phyloP scores from a whole-genome alignment of 2,888 invertebrate genomes.

The Phortica magna region DNA sequence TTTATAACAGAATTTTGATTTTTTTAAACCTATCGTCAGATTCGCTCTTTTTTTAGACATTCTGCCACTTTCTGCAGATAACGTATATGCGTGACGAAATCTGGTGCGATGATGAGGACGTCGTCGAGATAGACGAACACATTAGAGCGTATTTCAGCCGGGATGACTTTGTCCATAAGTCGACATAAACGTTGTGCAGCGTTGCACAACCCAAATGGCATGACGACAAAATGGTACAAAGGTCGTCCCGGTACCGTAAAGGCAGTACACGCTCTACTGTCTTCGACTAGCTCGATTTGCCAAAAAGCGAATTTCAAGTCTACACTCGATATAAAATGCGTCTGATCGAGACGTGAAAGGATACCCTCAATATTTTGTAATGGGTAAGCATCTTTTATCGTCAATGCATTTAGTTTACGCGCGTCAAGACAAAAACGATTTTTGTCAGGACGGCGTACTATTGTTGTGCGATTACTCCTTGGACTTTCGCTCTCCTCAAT shows the following conservation, averaged over 20 bases:
- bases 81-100: slow-evolving; percentile 32
- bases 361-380: slow-evolving; percentile 32
- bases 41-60: slow-evolving; percentile 34
- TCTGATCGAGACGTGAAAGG: slow-evolving; percentile 32
- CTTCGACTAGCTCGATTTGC: slow-evolving; percentile 31
- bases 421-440: slow-evolving; percentile 43
- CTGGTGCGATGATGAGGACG: slow-evolving; percentile 36
- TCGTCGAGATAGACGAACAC: slow-evolving; percentile 47
- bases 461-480: slow-evolving; percentile 34
- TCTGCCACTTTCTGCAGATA: slow-evolving; percentile 32
- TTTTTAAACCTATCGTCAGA: slow-evolving; percentile 36
- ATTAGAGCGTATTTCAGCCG: slow-evolving; percentile 28
- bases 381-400: slow-evolving; percentile 8
- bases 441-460: slow-evolving; percentile 41
- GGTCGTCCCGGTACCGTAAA: slow-evolving; percentile 45
- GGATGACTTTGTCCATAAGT: slow-evolving; percentile 45
- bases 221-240: slow-evolving; percentile 45
- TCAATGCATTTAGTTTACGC: slow-evolving; percentile 30
- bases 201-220: slow-evolving; percentile 29
- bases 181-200: slow-evolving; percentile 25
- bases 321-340: slow-evolving; percentile 42
- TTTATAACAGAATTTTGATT: slow-evolving; percentile 39
- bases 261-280: slow-evolving; percentile 32
- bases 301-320: slow-evolving; percentile 38
- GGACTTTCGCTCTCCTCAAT: slow-evolving; percentile 47